phyloP scores from a whole-genome alignment of 1,140 invertebrate species.

The Prorops nasuta region DNA sequence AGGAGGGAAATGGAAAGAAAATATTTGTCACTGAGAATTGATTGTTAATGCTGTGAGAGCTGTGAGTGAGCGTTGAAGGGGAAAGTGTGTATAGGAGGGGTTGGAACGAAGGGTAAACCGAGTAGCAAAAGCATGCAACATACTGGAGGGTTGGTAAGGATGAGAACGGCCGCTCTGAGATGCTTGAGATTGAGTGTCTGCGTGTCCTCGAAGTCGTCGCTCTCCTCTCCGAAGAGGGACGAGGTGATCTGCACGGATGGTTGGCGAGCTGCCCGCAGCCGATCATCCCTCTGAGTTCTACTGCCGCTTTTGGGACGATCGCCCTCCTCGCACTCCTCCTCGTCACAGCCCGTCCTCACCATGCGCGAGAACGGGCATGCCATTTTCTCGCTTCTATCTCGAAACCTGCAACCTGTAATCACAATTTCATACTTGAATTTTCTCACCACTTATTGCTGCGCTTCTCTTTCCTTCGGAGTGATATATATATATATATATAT shows the following conservation, averaged over 20 bases:
- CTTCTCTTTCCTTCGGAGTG: too few relatives aligned
- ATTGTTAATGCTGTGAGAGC: too few relatives aligned
- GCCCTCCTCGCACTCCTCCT: conserved; percentile 14
- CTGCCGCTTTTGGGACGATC: conserved; percentile 7
- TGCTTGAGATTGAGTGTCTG: conserved; percentile 62
- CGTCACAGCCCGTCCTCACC: conserved; percentile 29
- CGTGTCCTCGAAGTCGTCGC: conserved; percentile 55
- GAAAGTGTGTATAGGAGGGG: too few relatives aligned
- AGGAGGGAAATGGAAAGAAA: too few relatives aligned
- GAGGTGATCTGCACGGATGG: conserved; percentile 56
- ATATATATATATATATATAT: too few relatives aligned
- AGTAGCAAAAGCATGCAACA: conserved; percentile 14
- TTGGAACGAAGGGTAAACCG: too few relatives aligned
- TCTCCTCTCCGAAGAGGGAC: conserved; percentile 47
- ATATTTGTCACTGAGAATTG: too few relatives aligned
- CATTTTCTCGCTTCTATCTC: conserved; percentile 37
- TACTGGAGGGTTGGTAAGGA: conserved; percentile 62
- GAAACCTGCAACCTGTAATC: too few relatives aligned
- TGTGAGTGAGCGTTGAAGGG: too few relatives aligned
- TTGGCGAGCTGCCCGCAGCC: conserved; percentile 48
- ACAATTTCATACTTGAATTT: too few relatives aligned
- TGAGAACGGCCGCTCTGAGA: conserved; percentile 58
- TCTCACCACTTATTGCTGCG: too few relatives aligned
- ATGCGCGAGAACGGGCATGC: conserved; percentile 49
- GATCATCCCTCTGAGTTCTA: conserved; percentile 24